Base-by-base conservation (phyloP, 2,888 invertebrate genomes). In the Machimus rusticus region DNA sequence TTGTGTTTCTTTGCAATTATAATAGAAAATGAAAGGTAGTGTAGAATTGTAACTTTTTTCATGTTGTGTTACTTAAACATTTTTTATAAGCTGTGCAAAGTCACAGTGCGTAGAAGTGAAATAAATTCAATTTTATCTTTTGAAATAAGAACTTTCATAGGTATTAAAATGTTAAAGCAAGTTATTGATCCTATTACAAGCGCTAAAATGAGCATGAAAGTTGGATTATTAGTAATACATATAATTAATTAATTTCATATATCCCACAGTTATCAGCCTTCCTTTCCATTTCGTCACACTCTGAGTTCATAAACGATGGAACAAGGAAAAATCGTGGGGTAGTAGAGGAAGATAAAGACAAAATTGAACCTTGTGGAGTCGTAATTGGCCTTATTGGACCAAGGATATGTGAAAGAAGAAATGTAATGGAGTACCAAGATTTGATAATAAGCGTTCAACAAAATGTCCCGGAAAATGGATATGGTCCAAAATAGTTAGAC, bases 231-330 rank as follows among this genome's bases (percentile, higher is more conserved):
- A 34, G 5, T 34, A 34, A 6, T 39, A 39, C 9, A 39, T 1
- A 37, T 8, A 12, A 2, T 46, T 12, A 46, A 51, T 51, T 51
- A 51, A 19, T 51, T n/a, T 51, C 1, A 16, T 37, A 31, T 39
- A n/a, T 16, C 51, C 1, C 74, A 57, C 39, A 91, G 90, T 90
- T 92, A 5, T 94, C 94, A 0, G 94, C 94, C 0, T 91, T 94
- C 88, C 91, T 95, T 79, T 93, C 94, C 5, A 92, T 94, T 77
- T 94, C 94, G 74, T 94, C 94, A 0, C 93, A 93, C 89, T 93
- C 94, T 2, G 93, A 94, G 90, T 94, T 94, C 89, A 92, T 94
- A 74, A 95, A 95, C 89, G 92, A 94, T 89, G 95, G 95, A 9
- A 93, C 93, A 82, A 93, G 95, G 2, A 92, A 93, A 76, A 95